Evolutionary conservation across 2,113 vertebrate genomes (phyloP).

Genomic region (Ctenomys sociabilis): DNA sequence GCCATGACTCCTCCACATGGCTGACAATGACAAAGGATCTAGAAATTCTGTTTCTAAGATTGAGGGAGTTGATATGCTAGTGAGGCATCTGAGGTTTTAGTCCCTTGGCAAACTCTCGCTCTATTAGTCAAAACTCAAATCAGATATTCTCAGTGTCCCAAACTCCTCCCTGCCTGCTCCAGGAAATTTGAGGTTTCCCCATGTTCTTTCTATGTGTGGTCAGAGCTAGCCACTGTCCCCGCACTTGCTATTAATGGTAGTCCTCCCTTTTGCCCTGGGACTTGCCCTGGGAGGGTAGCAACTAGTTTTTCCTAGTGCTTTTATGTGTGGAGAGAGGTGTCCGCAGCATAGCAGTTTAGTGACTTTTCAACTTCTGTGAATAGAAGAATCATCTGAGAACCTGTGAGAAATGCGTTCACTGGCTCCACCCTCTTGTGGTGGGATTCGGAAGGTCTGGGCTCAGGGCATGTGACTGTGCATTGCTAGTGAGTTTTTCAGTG

Average conservation of each 20-base stretch:
- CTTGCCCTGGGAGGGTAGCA: background rate
- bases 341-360: background rate
- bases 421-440: no score
- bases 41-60: background rate
- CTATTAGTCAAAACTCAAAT: conserved; percentile 21
- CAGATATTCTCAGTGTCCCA: background rate
- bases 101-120: background rate
- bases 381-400: background rate
- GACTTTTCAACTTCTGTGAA: background rate
- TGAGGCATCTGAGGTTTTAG: background rate
- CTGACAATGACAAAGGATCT: no score
- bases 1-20: no score
- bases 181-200: background rate
- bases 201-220: fast-evolving
- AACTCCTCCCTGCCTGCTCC: background rate
- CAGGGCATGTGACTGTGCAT: background rate
- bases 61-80: background rate
- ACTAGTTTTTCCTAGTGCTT: background rate
- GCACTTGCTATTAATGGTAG: background rate
- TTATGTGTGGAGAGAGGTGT: background rate
- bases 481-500: background rate
- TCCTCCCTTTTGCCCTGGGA: background rate
- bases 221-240: background rate
- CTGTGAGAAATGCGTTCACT: background rate
- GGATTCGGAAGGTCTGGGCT: background rate